These are phyloP conservation scores for Mythimna impura DNA, from an alignment of 2,888 invertebrate species.

Conservation along the genomic window DNA sequence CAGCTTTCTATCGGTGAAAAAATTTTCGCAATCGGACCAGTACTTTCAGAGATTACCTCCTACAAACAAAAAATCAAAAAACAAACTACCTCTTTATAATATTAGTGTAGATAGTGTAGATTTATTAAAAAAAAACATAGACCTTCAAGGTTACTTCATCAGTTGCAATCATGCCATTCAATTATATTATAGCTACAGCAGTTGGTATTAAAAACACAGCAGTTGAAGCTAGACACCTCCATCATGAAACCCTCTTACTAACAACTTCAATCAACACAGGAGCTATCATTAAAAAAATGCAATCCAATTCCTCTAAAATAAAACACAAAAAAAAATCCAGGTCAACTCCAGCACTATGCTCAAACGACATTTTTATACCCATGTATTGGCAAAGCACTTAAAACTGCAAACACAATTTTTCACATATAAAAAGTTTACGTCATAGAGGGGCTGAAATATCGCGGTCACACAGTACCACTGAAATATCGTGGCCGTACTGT, in stretches of 20 bases:
- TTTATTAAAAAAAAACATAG: too few relatives aligned
- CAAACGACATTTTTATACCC: conserved; percentile 51
- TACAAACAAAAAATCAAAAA: too few relatives aligned
- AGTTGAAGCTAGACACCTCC: too few relatives aligned
- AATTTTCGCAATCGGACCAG: too few relatives aligned
- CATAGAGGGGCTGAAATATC: conserved; percentile 39
- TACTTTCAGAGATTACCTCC: too few relatives aligned
- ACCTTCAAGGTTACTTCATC: background rate
- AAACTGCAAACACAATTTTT: conserved; percentile 61
- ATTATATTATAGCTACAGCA: background rate
- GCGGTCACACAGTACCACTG: conserved; percentile 28
- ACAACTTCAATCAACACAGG: conserved; percentile 25
- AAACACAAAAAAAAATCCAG: conserved; percentile 24
- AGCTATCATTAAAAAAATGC: conserved; percentile 30
- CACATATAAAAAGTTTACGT: conserved; percentile 49
- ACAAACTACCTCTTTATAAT: too few relatives aligned
- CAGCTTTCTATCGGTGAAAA: too few relatives aligned
- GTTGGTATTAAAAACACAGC: background rate
- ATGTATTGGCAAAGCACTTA: conserved; percentile 56
- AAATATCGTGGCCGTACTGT: conserved; percentile 46
- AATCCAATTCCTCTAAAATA: conserved; percentile 28
- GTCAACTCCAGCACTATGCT: conserved; percentile 22
- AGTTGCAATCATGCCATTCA: background rate
- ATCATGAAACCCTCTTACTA: background rate
- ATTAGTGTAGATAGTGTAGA: too few relatives aligned